Base-by-base conservation (phyloP, 2,888 invertebrate species). In the Smittia sp. region DNA sequence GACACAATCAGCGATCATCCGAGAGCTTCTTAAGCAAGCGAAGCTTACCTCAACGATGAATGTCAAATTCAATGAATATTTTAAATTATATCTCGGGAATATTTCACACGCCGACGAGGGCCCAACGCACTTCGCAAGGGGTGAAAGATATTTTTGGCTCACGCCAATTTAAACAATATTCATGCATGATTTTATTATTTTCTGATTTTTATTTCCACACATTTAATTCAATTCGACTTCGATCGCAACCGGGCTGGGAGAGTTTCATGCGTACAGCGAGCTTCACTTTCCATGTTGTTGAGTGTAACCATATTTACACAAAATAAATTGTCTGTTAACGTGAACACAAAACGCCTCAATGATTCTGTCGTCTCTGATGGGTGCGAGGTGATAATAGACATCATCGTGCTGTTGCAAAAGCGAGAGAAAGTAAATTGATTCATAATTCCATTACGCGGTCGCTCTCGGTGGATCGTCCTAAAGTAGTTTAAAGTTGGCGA, bases 101-200 rank as follows among this genome's bases (percentile, higher is more conserved):
- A 58, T 58, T 58, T 58, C 68, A 46, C 41, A 68, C 68, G 68
- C 46, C 38, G 63, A 4, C n/a, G 63, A 27, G 13, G 20, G 63
- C 24, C 20, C 9, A 63, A 27, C 27, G 24, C 27, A 24, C 63
- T n/a, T 24, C 25, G 18, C 24, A 63, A n/a, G 63, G 63, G 63
- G 63, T 63, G 27, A 63, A 6, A 6, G 2, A 6, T 46, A 22
- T 27, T 62, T 63, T 27, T 63, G 25, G 3, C 62, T 73, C 54
- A 73, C 65, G 73, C 73, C 73, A 73, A 73, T 73, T 73, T 73
- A 73, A 73, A 73, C 73, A 73, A 73, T 73, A 73, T 73, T 73
- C 41, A 41, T 24, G 52, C 73, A 62, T 73, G 65, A 73, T 73
- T 73, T 63, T 73, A 65, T 73, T 65, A 41, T 46, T 65, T 65